Base-by-base conservation (phyloP, 2,888 invertebrate genomes). In the Carpatolechia fugitivella region DNA sequence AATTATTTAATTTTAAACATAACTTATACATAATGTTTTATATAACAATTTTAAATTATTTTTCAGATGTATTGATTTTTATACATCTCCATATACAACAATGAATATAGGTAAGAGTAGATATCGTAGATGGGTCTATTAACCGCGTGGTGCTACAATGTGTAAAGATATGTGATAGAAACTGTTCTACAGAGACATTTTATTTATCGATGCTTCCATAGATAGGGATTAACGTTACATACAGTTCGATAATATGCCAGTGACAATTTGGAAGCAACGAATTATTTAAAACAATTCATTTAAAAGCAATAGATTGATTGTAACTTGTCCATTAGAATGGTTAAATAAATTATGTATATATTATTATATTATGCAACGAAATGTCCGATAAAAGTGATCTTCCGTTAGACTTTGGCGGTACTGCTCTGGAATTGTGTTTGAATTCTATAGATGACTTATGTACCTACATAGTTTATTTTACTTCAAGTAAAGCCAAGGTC, bases 111-210 rank as follows among this genome's bases (percentile, higher is more conserved):
- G 86, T 89, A 89, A 87, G 87, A 78, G 84, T 89, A 79, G 78
- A 68, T 77, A 72, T 68, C 67, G 80, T 89, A 87, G 88, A 85
- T 84, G 88, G 88, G 86, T 89, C 87, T 87, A 85, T 86, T 89
- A 89, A 89, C 85, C 72, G 90, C 81, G 89, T 88, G 90, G 90
- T 90, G 89, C 89, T 90, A 89, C 85, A 87, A 76, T 73, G 85
- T 85, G 87, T 86, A 89, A 90, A 73, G 88, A 89, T 80, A 88
- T 90, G 90, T 90, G 90, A 90, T 90, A 90, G 84, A 88, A 84
- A 86, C 80, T 85, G 77, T 85, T 85, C 85, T 89, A 77, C 86
- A 88, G 85, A 89, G 82, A 86, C 87, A 82, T 90, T 87, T 89
- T 90, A 89, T 88, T 89, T 90, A 90, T 83, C 81, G 76, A 88